Conservation (phyloP, 2,888 invertebrate genomes). For the Ypsolopha scabrella region DNA sequence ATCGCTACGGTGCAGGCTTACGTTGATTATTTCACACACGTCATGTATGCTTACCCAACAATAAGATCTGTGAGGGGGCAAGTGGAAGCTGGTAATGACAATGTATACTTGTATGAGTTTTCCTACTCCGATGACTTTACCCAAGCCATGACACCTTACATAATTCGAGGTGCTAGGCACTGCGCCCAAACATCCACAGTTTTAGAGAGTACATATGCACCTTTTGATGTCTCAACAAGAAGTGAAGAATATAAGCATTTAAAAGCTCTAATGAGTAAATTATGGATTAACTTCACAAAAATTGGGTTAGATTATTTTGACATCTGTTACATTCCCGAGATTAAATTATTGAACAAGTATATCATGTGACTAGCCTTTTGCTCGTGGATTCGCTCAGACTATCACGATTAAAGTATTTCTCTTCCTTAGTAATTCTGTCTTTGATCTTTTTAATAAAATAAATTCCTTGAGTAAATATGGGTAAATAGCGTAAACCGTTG, state of each 20-base stretch:
- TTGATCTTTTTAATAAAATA: too few relatives aligned
- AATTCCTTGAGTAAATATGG: too few relatives aligned
- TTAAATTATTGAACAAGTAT: too few relatives aligned
- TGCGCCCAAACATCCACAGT: neutral
- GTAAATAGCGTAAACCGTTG: too few relatives aligned
- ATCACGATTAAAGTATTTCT: too few relatives aligned
- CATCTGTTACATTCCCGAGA: too few relatives aligned
- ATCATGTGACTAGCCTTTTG: too few relatives aligned
- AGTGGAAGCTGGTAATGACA: neutral
- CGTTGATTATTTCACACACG: constrained; percentile 2
- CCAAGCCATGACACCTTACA: neutral
- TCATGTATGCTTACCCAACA: neutral
- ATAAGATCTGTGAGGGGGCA: neutral
- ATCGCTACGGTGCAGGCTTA: neutral
- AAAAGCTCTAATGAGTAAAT: constrained; percentile 19
- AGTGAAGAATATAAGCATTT: constrained; percentile 17
- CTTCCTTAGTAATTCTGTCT: too few relatives aligned
- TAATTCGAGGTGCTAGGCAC: neutral
- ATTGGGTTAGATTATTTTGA: constrained; percentile 21
- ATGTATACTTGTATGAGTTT: neutral
- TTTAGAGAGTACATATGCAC: neutral
- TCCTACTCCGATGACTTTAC: neutral
- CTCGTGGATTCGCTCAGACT: too few relatives aligned
- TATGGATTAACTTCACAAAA: constrained; percentile 32
- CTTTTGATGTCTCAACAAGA: too few relatives aligned